Conservation (phyloP, 92 coral and sea anemone genomes). For the Epizoanthus illoricatus region DNA sequence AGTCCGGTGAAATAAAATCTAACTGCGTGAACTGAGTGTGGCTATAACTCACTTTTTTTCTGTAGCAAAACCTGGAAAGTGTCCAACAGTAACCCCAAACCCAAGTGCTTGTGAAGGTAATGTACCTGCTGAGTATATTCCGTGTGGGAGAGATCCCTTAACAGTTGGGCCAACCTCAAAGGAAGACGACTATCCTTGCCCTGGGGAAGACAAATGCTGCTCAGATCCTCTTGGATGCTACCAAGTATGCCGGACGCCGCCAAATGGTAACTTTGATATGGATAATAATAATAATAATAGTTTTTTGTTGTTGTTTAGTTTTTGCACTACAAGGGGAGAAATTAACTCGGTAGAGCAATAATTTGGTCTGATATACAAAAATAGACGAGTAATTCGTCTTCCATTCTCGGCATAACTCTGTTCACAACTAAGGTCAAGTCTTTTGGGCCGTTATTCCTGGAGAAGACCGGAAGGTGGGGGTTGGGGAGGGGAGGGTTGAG, state of each 20-base stretch:
- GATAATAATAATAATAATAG: neutral
- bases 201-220: conserved; percentile 77
- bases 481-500: no score
- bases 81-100: conserved; percentile 41
- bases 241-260: conserved; percentile 52
- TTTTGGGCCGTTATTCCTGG: no score
- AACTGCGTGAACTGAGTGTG: no score
- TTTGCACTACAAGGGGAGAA: neutral
- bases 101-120: conserved; percentile 24
- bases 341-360: neutral
- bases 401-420: no score
- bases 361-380: neutral
- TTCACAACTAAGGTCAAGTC: no score
- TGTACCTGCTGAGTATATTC: conserved; percentile 47
- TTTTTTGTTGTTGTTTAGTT: no score
- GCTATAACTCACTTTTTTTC: neutral
- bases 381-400: no score
- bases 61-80: conserved; percentile 60
- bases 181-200: conserved; percentile 69
- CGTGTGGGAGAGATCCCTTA: conserved; percentile 50
- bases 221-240: conserved; percentile 53
- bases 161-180: conserved; percentile 23
- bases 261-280: conserved; percentile 43
- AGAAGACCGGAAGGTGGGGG: no score
- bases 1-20: no score